phyloP scores from a whole-genome alignment of 2,797 vertebrate species.

The Falco columbarius region DNA sequence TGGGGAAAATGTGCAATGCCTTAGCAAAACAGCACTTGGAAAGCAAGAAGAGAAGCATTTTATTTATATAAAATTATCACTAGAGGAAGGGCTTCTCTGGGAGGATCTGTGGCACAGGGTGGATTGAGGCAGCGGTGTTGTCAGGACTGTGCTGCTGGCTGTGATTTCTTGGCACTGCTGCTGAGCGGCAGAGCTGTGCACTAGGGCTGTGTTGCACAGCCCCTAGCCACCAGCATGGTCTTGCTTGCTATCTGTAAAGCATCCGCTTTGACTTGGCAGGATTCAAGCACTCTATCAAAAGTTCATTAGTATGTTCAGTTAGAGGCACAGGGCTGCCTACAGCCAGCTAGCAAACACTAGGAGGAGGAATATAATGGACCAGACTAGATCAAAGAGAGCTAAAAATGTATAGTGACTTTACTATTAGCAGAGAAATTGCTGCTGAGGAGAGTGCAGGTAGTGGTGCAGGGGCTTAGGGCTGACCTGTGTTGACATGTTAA shows the following conservation, averaged over 20 bases:
- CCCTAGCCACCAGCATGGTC: not conserved
- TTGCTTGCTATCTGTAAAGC: not conserved
- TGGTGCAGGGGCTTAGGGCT: not conserved
- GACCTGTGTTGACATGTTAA: fast-evolving
- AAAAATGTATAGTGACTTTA: fast-evolving
- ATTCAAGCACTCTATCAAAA: not conserved
- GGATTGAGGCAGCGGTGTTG: not conserved
- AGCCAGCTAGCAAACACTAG: not conserved
- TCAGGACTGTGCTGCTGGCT: not conserved
- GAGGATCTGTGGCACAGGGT: not conserved
- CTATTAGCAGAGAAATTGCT: fast-evolving
- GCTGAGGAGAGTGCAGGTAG: not conserved
- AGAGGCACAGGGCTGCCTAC: fast-evolving
- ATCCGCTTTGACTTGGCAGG: conserved; percentile 26
- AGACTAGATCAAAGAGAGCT: not conserved
- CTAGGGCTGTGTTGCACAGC: not conserved
- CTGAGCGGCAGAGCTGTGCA: not conserved
- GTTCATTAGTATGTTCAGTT: not conserved
- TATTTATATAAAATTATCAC: not conserved
- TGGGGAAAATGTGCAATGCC: not conserved
- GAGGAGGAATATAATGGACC: not conserved
- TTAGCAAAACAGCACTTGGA: fast-evolving
- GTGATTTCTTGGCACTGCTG: not conserved
- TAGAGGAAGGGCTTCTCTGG: not conserved
- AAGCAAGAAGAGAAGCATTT: not conserved